Base-by-base conservation (phyloP, 2,113 vertebrate genomes). In the Alces alces region DNA sequence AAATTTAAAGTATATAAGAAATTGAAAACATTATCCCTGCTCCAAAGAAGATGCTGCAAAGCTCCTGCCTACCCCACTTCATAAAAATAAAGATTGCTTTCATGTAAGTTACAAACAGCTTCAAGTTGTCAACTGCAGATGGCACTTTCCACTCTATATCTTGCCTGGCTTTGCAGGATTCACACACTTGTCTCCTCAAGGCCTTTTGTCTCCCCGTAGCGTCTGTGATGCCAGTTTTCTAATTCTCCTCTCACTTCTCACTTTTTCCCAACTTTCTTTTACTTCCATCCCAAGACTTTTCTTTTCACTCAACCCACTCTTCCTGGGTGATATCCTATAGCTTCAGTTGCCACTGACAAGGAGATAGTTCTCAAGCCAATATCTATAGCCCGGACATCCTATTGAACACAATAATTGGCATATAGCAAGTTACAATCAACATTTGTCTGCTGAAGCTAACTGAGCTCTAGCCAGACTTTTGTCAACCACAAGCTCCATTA, bases 31-130 rank as follows among this genome's bases (percentile, higher is more conserved):
- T 28, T 52, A 66, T 30, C 27, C 57, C 27, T 78, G 36, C 19
- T 33, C 52, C 39, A 9, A 54, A 45, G 33, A 70, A 39, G 43
- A n/a, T 19, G 17, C 1, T 30, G 30, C 52, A 27, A 84, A 80
- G 27, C 52, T 89, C 70, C 39, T 8, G 43, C 30, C 55, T 14
- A 3, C 58, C n/a, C 54, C 2, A 7, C 50, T 36, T 55, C 19
- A 15, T 10, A 93, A 79, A 79, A 79, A 64, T 27, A 91, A 79
- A 79, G 73, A 64, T 27, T 16, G 39, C 70, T 96, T 80, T 90
- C 2, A 33, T 27, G 57, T 11, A 23, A 43, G 45, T 80, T 89
- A 73, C 55, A 47, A 60, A 21, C 7, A 33, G 33, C 52, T 94
- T 91, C 66, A 13, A 16, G 30, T 3, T 28, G 82, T 87, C 76